Base-by-base conservation (phyloP, 2,888 invertebrate species). In the Pachymerium ferrugineum region DNA sequence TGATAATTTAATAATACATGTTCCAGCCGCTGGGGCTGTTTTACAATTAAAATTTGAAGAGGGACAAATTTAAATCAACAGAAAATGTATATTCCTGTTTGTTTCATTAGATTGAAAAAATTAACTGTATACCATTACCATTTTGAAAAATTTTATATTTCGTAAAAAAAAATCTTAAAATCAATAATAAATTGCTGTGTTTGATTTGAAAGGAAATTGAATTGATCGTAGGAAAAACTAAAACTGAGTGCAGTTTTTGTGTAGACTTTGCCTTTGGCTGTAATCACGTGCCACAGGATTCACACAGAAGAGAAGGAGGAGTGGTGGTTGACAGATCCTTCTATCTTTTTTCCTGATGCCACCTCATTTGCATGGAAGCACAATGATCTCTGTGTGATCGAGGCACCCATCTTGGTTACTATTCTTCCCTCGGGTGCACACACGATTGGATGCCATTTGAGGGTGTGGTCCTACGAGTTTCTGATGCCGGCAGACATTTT, bases 361-460 rank as follows among this genome's bases (percentile, higher is more conserved):
- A 62, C 62, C 62, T 62, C 62, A 62, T 62, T 62, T 62, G 28
- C 62, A 62, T 62, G 28, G 62, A 62, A 62, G 62, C 62, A 62
- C 62, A 62, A 62, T 62, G 62, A 62, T 62, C 62, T 62, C 62
- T 62, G 62, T 62, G 62, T 62, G 62, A 62, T 62, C 62, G 62
- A 62, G 62, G 62, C 62, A 62, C 62, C 62, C 62, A 62, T 62
- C 62, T 28, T 28, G 62, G 62, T 62, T 62, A 62, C 62, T 62
- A 62, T 62, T 62, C 62, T 62, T 62, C 62, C 62, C 62, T 62
- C 62, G 62, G 62, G 62, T 62, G 62, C 62, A 62, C 62, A 62
- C 62, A 28, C 62, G 62, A 62, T 62, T 62, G 62, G 62, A 62
- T 62, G 62, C 5, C 28, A 62, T 62, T 62, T 62, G 62, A 62